Base-by-base conservation (phyloP, 2,797 vertebrate genomes). In the Jordanella pulchra region DNA sequence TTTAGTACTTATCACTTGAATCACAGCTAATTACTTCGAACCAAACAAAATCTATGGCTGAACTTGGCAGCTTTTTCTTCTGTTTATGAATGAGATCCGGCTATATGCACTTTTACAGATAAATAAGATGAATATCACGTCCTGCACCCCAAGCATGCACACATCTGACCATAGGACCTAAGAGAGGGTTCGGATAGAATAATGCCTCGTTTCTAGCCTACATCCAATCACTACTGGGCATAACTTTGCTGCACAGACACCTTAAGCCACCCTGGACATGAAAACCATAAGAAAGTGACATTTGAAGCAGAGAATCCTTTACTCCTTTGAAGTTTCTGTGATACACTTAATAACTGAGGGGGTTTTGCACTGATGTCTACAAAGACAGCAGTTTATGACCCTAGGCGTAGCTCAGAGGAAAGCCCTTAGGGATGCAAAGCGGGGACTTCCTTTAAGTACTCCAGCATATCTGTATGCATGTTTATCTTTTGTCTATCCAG, bases 241-340 rank as follows among this genome's bases (percentile, higher is more conserved):
- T 25, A 72, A 74, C 66, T 58, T 76, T 45, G 69, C 69, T 68
- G 61, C 71, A 72, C 71, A 67, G 84, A 71, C 83, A 90, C 89
- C 85, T 83, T 42, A 63, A 87, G 90, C 87, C 6, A 77, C 81
- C 75, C 53, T 32, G 71, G 68, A 78, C 79, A 82, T 53, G 65
- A 88, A 63, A 88, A 83, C 79, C 58, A 66, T 51, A 70, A 61
- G 76, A 82, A 82, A 82, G 69, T 79, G 87, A 89, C 87, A 85
- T 84, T 63, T 63, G 60, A 75, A 83, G 69, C 75, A 79, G 25
- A 77, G 63, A 61, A 69, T 45, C 68, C 35, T 63, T 84, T 70
- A 11, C 61, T 56, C 51, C 87, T 92, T 92, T 92, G 89, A 93
- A 88, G 89, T 87, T 86, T 39, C 71, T 81, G 76, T 79, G 75